Conservation (phyloP, 1,140 invertebrate genomes). For the Drosophila ohnishii region DNA sequence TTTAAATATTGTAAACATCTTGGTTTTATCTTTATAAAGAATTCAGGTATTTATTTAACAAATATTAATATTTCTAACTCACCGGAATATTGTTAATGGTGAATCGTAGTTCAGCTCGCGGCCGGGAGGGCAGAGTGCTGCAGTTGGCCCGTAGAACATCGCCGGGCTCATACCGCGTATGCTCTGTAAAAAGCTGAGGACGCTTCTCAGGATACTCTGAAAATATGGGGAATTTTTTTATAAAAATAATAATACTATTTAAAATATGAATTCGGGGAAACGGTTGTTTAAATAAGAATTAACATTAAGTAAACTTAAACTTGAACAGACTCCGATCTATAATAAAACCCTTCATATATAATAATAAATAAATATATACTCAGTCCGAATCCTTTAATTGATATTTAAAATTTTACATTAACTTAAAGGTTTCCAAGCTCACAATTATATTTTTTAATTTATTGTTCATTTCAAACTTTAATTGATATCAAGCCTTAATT, state of each 20-base stretch:
- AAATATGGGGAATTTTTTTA: conserved; percentile 44
- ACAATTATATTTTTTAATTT: background rate
- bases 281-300: too few relatives aligned
- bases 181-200: conserved; percentile 86
- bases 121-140: conserved; percentile 88
- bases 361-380: too few relatives aligned
- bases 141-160: conserved; percentile 90
- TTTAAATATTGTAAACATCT: background rate
- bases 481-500: background rate
- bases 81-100: conserved; percentile 90
- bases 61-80: conserved; percentile 82
- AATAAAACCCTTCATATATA: too few relatives aligned
- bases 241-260: background rate
- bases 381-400: too few relatives aligned
- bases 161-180: conserved; percentile 89
- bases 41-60: background rate
- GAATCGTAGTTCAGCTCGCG: conserved; percentile 87
- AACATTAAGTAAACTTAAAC: too few relatives aligned
- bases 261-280: too few relatives aligned
- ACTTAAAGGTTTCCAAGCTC: background rate
- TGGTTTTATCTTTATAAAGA: too few relatives aligned
- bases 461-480: background rate
- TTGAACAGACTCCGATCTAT: too few relatives aligned
- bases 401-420: background rate
- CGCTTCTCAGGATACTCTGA: conserved; percentile 86